Base-by-base conservation (phyloP, 1,140 invertebrate genomes). In the Anagrus nilaparvatae region DNA sequence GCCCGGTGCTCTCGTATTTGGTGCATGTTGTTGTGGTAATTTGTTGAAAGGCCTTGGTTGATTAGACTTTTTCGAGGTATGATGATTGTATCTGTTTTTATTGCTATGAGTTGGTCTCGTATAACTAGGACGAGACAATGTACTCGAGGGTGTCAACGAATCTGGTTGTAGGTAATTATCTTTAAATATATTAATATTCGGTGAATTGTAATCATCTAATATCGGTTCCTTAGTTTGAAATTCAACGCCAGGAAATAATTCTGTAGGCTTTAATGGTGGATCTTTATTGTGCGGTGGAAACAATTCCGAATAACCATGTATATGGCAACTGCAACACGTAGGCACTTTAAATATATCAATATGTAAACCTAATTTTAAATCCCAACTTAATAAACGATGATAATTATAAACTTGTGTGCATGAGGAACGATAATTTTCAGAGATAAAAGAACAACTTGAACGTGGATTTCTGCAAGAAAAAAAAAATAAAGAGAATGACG, bases 281-380 rank as follows among this genome's bases (percentile, higher is more conserved):
- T 69, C 65, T 27, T 58, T 63, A 17, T 64, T 60, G 47, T 63
- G 56, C 0, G 78, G 77, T 3, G 77, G 77, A 40, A 75, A 79
- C 12, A 78, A 63, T 24, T 79, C 76, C n/a, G 75, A 63, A 46
- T 81, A 84, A 9, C 81, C 82, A 53, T 82, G 77, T 3, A 89
- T 78, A 52, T 87, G 83, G 56, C 87, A 90, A 1, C 82, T 84
- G 53, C 87, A 90, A 48, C 83, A 86, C 0, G 81, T 84, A 14
- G 87, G 87, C 2, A 89, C 78, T 72, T 87, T 87, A 54, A 87
- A 89, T 28, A 87, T 84, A 56, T 90, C 87, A 73, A 89, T 85
- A 49, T 88, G 85, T 2, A 90, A 69, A 6, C 86, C 86, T 19
- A 79, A 71, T 23, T 79, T 76, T 30, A 82, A 78, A 54, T 88